These are phyloP conservation scores for Pogonognathellus flavescens DNA, from an alignment of 1,140 invertebrate genomes.

Conservation along the genomic window DNA sequence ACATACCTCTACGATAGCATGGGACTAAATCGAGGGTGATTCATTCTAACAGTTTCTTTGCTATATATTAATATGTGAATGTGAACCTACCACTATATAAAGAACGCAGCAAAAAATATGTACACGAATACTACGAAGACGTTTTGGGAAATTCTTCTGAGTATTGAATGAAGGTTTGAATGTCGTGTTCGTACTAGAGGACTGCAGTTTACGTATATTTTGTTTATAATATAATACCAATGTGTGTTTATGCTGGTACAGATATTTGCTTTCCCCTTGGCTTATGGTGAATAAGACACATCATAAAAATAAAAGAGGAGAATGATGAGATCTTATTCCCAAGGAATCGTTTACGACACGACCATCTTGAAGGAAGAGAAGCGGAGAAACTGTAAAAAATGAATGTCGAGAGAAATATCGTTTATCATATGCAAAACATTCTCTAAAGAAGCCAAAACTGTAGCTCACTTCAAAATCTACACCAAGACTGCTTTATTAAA, in stretches of 20 bases:
- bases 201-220: no score
- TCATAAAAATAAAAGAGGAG: slow-evolving; percentile 32
- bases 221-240: neutral
- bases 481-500: slow-evolving; percentile 14
- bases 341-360: slow-evolving; percentile 17
- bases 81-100: no score
- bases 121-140: no score
- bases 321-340: slow-evolving; percentile 36
- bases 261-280: neutral
- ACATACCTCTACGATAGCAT: neutral
- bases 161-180: no score
- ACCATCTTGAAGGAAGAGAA: slow-evolving; percentile 37
- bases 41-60: neutral
- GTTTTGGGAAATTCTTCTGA: no score
- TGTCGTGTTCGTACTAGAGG: no score
- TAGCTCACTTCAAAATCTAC: neutral
- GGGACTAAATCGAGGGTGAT: neutral
- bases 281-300: slow-evolving; percentile 13
- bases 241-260: neutral
- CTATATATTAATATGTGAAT: no score
- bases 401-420: slow-evolving; percentile 45
- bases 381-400: slow-evolving; percentile 27
- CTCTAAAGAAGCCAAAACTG: slow-evolving; percentile 27
- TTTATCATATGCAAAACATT: slow-evolving; percentile 47
- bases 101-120: no score